Conservation (phyloP, 64 coral and sea anemone species). For the Hydrozoanthus tunicans region DNA sequence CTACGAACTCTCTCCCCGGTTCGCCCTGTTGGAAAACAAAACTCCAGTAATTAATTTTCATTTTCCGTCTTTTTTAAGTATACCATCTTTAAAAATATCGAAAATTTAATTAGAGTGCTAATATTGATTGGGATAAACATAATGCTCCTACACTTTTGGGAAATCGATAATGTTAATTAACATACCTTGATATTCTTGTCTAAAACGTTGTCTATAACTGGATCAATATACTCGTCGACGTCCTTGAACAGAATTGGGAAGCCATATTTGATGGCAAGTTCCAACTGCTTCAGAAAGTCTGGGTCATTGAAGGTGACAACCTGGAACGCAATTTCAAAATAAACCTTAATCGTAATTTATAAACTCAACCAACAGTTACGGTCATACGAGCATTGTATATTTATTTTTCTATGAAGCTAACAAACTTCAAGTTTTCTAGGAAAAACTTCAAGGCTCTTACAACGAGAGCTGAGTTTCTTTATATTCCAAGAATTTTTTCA, state of each 20-base stretch:
- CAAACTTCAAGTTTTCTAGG: no score
- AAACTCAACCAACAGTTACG: not conserved
- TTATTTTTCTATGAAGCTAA: no score
- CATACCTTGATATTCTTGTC: slow-evolving; percentile 97
- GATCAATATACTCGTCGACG: slow-evolving; percentile 98
- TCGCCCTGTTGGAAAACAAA: slow-evolving; percentile 58
- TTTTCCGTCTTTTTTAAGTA: no score
- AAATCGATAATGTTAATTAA: not conserved
- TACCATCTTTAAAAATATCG: no score
- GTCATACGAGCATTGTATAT: not conserved
- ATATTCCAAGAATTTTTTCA: no score
- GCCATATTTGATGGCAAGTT: slow-evolving; percentile 98
- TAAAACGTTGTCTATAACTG: slow-evolving; percentile 98
- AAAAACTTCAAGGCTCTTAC: no score
- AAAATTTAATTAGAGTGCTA: no score
- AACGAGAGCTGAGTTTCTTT: no score
- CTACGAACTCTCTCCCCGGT: slow-evolving; percentile 90
- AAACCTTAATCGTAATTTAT: not conserved
- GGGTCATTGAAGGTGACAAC: slow-evolving; percentile 97
- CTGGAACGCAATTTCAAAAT: slow-evolving; percentile 29
- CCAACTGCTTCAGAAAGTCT: slow-evolving; percentile 97
- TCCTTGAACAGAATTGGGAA: slow-evolving; percentile 99
- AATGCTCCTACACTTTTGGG: no score
- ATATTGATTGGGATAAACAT: no score
- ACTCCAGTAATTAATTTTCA: no score